These are phyloP conservation scores for Calosoma granatense DNA, from an alignment of 1,140 invertebrate species.

Conservation along the genomic window DNA sequence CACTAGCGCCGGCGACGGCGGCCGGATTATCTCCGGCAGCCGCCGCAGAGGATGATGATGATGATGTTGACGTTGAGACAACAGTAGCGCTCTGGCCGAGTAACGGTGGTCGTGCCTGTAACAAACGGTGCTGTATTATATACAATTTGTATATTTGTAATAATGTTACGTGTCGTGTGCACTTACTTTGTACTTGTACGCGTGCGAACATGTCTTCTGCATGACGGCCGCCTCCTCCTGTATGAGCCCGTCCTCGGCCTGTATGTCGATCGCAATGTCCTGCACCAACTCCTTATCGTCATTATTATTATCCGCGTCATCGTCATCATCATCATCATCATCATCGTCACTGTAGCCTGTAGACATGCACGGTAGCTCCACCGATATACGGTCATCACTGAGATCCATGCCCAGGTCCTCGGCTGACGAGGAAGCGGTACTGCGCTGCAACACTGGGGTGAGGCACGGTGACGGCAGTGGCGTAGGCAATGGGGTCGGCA, in stretches of 20 bases:
- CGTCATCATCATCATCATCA: slow-evolving; percentile 13
- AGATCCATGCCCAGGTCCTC: slow-evolving; percentile 34
- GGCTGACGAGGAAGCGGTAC: slow-evolving; percentile 29
- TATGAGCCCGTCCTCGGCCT: slow-evolving; percentile 31
- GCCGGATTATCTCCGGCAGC: slow-evolving; percentile 37
- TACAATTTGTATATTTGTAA: background rate
- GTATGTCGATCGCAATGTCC: slow-evolving; percentile 29
- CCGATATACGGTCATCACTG: slow-evolving; percentile 33
- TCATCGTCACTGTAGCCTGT: slow-evolving; percentile 12
- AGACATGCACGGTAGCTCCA: slow-evolving; percentile 32
- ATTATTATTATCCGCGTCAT: slow-evolving; percentile 14
- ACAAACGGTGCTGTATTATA: slow-evolving; percentile 17
- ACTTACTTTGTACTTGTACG: slow-evolving; percentile 10
- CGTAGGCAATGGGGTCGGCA: slow-evolving; percentile 57
- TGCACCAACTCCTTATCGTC: slow-evolving; percentile 20
- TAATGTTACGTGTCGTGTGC: background rate
- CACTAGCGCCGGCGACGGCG: slow-evolving; percentile 30
- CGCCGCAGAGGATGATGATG: slow-evolving; percentile 24
- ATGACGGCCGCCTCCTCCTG: slow-evolving; percentile 31
- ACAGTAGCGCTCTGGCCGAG: slow-evolving; percentile 29
- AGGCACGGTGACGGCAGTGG: slow-evolving; percentile 56
- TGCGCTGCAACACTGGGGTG: slow-evolving; percentile 48
- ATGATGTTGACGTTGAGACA: background rate
- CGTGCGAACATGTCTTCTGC: slow-evolving; percentile 21
- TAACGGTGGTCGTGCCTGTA: slow-evolving; percentile 40